These are phyloP conservation scores for Phasianus colchicus DNA, from an alignment of 2,113 vertebrate genomes.

Conservation along the genomic window DNA sequence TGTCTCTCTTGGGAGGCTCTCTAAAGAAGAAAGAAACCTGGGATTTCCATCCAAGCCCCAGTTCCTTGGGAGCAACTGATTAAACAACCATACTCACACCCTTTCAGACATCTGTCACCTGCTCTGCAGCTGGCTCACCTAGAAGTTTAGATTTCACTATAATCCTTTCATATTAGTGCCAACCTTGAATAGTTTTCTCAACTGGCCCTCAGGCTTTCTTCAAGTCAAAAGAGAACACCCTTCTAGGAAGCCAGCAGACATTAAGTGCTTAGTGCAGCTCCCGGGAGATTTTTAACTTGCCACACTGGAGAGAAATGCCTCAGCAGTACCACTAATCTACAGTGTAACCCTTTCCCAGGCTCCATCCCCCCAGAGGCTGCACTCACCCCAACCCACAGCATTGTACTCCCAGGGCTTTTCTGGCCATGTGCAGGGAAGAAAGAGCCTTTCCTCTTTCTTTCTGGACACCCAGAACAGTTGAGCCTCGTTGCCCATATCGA, in stretches of 20 bases:
- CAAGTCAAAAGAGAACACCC: not conserved
- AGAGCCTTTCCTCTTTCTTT: not conserved
- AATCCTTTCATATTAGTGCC: not conserved
- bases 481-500: not conserved
- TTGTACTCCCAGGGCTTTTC: accelerated
- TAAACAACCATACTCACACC: not conserved
- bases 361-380: accelerated
- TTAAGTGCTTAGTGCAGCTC: not conserved
- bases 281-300: not conserved
- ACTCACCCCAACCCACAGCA: not conserved
- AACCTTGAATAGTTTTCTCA: not conserved
- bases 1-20: too few relatives aligned
- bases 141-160: not conserved
- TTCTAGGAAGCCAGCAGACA: not conserved
- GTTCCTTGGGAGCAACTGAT: not conserved
- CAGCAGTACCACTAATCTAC: accelerated
- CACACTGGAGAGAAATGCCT: not conserved
- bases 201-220: not conserved
- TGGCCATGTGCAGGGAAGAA: not conserved
- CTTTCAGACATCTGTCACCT: not conserved
- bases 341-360: accelerated
- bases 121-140: not conserved
- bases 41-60: not conserved
- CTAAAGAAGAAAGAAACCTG: not conserved
- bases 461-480: not conserved